phyloP scores from a whole-genome alignment of 1,140 invertebrate species.

The Lasaia peninsularis region DNA sequence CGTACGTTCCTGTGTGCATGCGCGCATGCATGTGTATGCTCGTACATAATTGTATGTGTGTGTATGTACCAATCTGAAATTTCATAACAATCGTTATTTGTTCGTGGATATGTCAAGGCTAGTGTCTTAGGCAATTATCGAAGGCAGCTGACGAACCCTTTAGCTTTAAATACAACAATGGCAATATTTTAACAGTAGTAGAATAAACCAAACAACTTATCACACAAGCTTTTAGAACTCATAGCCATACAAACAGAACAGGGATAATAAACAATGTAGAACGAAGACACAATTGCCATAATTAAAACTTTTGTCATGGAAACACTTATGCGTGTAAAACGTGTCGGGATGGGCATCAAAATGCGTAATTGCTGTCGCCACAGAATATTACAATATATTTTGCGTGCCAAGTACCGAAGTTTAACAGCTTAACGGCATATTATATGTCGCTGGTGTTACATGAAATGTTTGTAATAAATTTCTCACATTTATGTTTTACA shows the following conservation, averaged over 20 bases:
- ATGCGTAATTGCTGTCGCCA: slow-evolving; percentile 3
- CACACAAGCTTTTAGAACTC: background rate
- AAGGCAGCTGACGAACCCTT: too few relatives aligned
- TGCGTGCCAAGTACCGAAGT: slow-evolving; percentile 7
- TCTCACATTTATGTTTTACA: background rate
- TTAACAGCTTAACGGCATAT: background rate
- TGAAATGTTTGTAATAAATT: background rate
- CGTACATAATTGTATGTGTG: too few relatives aligned
- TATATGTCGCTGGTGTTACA: background rate
- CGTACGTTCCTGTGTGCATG: too few relatives aligned
- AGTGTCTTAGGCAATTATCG: too few relatives aligned
- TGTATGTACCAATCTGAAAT: too few relatives aligned
- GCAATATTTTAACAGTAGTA: too few relatives aligned
- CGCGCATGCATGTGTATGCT: too few relatives aligned
- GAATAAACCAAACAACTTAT: background rate
- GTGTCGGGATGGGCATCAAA: background rate
- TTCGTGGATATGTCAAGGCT: too few relatives aligned
- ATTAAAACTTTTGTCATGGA: slow-evolving; percentile 2
- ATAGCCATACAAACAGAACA: background rate
- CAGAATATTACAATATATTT: slow-evolving; percentile 6
- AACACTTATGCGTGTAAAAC: slow-evolving; percentile 1
- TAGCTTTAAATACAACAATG: too few relatives aligned
- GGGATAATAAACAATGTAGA: background rate
- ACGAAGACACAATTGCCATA: background rate
- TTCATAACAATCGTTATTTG: too few relatives aligned